A percentile compares a stretch with the other conserved stretches of the same genome.
These are phyloP conservation scores for Peromyscus melanophrys DNA, from an alignment of 2,797 vertebrate species.

Conservation along the genomic window DNA sequence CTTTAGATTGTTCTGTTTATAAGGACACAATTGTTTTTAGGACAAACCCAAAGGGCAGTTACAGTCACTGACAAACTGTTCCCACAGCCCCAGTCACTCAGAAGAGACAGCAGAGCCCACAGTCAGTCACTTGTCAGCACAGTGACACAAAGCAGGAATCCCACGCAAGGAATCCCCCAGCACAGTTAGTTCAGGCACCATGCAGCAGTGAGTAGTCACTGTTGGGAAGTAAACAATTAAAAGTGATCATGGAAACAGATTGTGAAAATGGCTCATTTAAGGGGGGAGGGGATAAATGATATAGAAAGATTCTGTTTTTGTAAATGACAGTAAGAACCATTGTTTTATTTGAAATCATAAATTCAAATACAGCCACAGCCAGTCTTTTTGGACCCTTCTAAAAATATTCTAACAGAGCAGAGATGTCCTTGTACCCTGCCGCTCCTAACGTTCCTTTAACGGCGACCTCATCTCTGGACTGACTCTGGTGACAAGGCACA, in stretches of 20 bases:
- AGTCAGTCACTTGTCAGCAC: background rate
- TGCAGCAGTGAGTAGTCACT: background rate
- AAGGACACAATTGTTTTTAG: background rate
- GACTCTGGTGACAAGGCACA: too few species aligned
- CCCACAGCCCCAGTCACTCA: constrained; percentile 25
- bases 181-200: background rate
- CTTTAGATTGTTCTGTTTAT: constrained; percentile 9
- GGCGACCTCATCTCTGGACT: background rate
- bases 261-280: background rate
- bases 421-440: background rate
- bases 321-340: background rate
- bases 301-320: background rate
- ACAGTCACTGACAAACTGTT: constrained; percentile 11
- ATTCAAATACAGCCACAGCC: background rate
- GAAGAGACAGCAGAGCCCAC: background rate
- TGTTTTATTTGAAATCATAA: constrained; percentile 8
- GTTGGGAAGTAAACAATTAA: background rate
- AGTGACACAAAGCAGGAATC: background rate
- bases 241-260: background rate
- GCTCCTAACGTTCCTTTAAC: background rate
- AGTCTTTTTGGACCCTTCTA: background rate
- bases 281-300: background rate
- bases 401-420: background rate
- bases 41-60: background rate
- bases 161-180: background rate